Evolutionary conservation across 2,113 vertebrate species (phyloP), one percentile per base, ranked within the genome.

Genomic region (Pollachius pollachius): DNA sequence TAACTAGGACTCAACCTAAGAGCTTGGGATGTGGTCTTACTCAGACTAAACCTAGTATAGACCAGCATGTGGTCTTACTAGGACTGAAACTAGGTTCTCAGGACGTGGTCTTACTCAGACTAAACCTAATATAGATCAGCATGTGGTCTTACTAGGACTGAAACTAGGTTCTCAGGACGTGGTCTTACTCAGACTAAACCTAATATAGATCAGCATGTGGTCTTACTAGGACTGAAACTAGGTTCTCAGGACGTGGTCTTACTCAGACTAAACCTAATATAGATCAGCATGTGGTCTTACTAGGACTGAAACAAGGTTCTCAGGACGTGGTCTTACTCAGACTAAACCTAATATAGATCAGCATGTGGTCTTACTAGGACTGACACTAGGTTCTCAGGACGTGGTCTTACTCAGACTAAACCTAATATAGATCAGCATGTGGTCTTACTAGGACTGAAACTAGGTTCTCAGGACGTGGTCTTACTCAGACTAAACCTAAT

Each of bases 281-380:
- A 15, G 2, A 1, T 6, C 54, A n/a, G 54, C 3, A n/a, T 17
- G 2, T 61, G 19, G 25, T 52, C 86, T 83, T 3, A 41, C 37
- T 41, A 11, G 37, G 37, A 41, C 37, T 5, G 12, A 16, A n/a
- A 1, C 17, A 11, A 16, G 5, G 1, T 1, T 12, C 4, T 6
- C 54, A n/a, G 54, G 17, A n/a, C n/a, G 2, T 54, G 19, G 25
- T 52, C 86, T 83, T 60, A 99, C 97, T 97, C 1, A 7, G 37
- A 41, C 37, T 5, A 16, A 16, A n/a, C 6, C 17, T 56, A 16
- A 16, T 12, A 4, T 12, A 15, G 2, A 1, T 6, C 54, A n/a
- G 54, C 3, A n/a, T 17, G 2, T 61, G 19, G 25, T 52, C 86
- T 83, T n/a, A n/a, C n/a, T n/a, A n/a, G n/a, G n/a, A n/a, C n/a